A percentile compares a stretch with the other conserved stretches of the same genome.
phyloP scores from a whole-genome alignment of 2,113 vertebrate species.

The Periophthalmodon schlosseri region DNA sequence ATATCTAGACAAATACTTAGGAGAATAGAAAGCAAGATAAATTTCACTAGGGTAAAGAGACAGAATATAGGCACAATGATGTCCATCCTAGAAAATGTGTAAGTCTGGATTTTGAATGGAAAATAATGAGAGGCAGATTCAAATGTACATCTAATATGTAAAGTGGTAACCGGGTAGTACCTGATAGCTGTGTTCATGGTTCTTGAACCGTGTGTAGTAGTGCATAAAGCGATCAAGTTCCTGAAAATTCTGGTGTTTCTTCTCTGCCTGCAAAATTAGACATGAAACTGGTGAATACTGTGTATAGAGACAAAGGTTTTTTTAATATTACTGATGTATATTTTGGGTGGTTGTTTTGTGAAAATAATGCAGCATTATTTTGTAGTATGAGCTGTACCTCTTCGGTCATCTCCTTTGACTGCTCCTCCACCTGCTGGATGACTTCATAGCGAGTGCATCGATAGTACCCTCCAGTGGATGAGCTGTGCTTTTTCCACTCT shows the following conservation, averaged over 20 bases:
- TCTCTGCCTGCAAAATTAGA: conserved; percentile 85
- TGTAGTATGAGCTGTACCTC: conserved; percentile 78
- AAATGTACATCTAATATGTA: background rate
- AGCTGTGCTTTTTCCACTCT: conserved; percentile 99
- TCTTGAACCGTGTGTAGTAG: conserved; percentile 98
- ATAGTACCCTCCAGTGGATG: conserved; percentile 97
- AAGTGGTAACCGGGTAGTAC: conserved; percentile 58
- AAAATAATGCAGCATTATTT: background rate
- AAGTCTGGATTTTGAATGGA: background rate
- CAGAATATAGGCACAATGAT: background rate
- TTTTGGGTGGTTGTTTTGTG: background rate
- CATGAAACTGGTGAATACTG: conserved; percentile 19
- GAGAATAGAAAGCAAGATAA: background rate
- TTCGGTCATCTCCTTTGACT: conserved; percentile 97
- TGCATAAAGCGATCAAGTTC: conserved; percentile 99
- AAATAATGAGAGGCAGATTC: background rate
- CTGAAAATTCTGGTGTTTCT: conserved; percentile 97
- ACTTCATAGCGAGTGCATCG: conserved; percentile 97
- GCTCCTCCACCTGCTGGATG: conserved; percentile 96
- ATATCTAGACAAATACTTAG: conserved; percentile 6
- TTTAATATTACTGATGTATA: background rate
- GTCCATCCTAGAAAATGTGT: background rate
- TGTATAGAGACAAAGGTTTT: background rate
- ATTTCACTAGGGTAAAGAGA: background rate
- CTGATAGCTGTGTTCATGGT: conserved; percentile 98